Percentiles rank a stretch among this genome's conserved stretches.
Evolutionary conservation across 2,797 vertebrate species (phyloP).

Genomic region (Megalops cyprinoides): DNA sequence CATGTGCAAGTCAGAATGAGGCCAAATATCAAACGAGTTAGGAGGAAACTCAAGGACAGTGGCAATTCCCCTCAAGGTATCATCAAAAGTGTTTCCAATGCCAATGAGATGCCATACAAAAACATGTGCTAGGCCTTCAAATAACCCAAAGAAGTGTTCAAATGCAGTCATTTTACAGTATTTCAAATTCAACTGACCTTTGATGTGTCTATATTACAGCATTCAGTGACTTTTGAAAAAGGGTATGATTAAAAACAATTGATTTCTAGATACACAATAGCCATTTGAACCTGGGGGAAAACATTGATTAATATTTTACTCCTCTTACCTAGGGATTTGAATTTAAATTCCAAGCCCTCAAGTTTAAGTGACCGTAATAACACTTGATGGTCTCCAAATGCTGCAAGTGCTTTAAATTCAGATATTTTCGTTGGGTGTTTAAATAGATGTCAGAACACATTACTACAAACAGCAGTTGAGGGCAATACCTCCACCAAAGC

Average conservation of each 20-base stretch:
- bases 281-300: constrained; percentile 60
- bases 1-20: background rate
- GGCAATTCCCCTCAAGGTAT: background rate
- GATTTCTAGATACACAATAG: constrained; percentile 56
- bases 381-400: constrained; percentile 65
- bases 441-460: constrained; percentile 68
- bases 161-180: constrained; percentile 7
- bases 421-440: constrained; percentile 63
- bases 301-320: constrained; percentile 66
- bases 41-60: background rate
- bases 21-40: background rate
- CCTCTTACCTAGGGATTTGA: constrained; percentile 58
- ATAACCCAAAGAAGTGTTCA: background rate
- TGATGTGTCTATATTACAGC: constrained; percentile 42
- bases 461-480: constrained; percentile 55
- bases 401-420: constrained; percentile 56
- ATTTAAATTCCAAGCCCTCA: constrained; percentile 47
- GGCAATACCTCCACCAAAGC: constrained; percentile 38
- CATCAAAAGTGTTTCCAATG: background rate
- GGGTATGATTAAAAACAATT: constrained; percentile 62
- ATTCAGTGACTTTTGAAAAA: constrained; percentile 61
- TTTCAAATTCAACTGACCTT: constrained; percentile 45
- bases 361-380: constrained; percentile 69
- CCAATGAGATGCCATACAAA: background rate
- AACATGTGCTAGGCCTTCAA: background rate